Conservation (phyloP, 2,888 invertebrate species). For the Blomia tropicalis region DNA sequence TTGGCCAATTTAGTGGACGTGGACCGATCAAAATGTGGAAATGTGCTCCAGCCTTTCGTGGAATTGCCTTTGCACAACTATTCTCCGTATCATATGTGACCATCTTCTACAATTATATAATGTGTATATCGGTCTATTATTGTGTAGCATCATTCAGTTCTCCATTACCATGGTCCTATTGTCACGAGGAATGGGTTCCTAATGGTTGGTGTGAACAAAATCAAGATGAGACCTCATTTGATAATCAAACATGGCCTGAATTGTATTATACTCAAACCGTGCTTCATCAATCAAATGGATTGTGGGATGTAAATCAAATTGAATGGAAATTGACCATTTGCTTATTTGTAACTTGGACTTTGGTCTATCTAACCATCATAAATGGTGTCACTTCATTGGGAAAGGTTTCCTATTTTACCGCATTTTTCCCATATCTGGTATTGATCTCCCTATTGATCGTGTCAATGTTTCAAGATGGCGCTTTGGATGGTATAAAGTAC, state of each 20-base stretch:
- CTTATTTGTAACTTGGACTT: constrained; percentile 50
- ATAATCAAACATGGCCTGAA: neutral
- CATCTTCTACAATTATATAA: constrained; percentile 58
- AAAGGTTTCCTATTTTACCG: constrained; percentile 41
- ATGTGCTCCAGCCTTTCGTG: constrained; percentile 60
- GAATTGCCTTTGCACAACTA: constrained; percentile 45
- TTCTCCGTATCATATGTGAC: constrained; percentile 44
- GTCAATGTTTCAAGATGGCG: constrained; percentile 32
- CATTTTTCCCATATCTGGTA: constrained; percentile 32
- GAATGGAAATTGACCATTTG: constrained; percentile 52
- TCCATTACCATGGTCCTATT: constrained; percentile 55
- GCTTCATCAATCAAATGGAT: constrained; percentile 36
- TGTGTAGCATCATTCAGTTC: constrained; percentile 52
- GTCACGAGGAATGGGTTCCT: constrained; percentile 36
- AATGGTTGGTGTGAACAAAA: too few species aligned
- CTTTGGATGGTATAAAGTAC: constrained; percentile 32
- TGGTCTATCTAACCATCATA: constrained; percentile 51
- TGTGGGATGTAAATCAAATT: constrained; percentile 25
- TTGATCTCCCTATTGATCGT: constrained; percentile 27
- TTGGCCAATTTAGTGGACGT: constrained; percentile 60
- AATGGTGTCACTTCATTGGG: constrained; percentile 61
- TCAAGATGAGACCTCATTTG: neutral
- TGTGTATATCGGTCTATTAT: constrained; percentile 57
- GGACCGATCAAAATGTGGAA: constrained; percentile 66
- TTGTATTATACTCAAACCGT: constrained; percentile 35